Evolutionary conservation across 2,888 invertebrate genomes (phyloP).

Genomic region (Mesoligia furuncula): DNA sequence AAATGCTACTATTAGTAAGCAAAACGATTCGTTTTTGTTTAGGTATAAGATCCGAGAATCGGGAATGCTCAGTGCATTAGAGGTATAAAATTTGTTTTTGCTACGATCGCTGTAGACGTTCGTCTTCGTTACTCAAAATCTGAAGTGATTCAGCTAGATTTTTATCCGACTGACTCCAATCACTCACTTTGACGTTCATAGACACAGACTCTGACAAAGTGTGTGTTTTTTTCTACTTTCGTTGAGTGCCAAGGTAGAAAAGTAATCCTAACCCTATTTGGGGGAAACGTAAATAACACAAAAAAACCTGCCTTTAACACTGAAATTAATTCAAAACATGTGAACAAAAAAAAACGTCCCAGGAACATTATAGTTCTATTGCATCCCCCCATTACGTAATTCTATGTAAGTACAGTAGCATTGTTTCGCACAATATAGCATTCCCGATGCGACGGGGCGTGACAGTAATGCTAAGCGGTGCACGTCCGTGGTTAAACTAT

Average conservation of each 20-base stretch:
- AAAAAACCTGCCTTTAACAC: neutral
- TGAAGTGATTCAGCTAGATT: neutral
- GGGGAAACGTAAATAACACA: neutral
- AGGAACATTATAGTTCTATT: constrained; percentile 27
- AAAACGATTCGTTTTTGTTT: neutral
- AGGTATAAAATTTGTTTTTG: neutral
- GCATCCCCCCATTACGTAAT: constrained; percentile 33
- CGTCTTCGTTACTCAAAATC: neutral
- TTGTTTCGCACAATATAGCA: constrained; percentile 56
- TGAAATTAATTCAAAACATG: neutral
- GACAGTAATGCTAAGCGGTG: constrained; percentile 51
- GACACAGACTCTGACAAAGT: neutral
- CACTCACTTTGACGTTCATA: neutral
- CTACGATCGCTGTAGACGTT: neutral
- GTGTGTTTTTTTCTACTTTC: too few species aligned
- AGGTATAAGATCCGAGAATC: neutral
- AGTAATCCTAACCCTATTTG: neutral
- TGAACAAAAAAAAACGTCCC: constrained; percentile 7
- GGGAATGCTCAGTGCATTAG: neutral
- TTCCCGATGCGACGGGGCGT: constrained; percentile 56
- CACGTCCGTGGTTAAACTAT: constrained; percentile 57
- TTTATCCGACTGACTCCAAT: neutral
- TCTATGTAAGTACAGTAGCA: constrained; percentile 20
- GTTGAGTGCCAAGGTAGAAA: neutral
- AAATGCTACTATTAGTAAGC: neutral